Conservation (phyloP, 2,797 vertebrate genomes). For the Loriculus beryllinus region DNA sequence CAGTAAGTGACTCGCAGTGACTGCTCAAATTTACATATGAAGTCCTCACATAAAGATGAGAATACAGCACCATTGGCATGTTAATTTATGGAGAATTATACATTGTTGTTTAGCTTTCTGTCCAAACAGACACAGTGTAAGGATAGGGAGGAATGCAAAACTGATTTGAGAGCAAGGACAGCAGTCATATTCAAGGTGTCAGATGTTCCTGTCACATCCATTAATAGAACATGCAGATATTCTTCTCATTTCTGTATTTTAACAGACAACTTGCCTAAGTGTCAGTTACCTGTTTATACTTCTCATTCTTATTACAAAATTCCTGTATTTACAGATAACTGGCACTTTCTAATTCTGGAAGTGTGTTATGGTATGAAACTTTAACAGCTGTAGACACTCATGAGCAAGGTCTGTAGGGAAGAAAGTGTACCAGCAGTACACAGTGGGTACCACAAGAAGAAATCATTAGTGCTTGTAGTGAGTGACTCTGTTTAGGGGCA, state of each 20-base stretch:
- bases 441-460: neutral
- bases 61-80: neutral
- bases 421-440: neutral
- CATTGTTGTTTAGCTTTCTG: neutral
- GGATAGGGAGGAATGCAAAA: neutral
- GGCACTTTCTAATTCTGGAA: neutral
- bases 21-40: neutral
- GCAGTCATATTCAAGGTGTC: neutral
- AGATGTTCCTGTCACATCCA: neutral
- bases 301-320: neutral
- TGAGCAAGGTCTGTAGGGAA: neutral
- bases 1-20: neutral
- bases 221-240: neutral
- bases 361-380: neutral
- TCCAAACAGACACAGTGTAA: neutral
- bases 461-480: accelerated
- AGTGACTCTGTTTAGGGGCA: neutral
- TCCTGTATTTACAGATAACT: neutral
- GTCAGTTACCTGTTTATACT: neutral
- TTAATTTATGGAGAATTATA: neutral
- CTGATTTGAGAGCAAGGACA: neutral
- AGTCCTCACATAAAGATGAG: neutral
- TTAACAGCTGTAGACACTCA: neutral
- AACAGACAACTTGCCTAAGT: neutral
- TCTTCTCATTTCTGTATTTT: neutral